A percentile compares a stretch with the other conserved stretches of the same genome.
These are phyloP conservation scores for Danio jaintianensis DNA, from an alignment of 2,797 vertebrate genomes.

Conservation along the genomic window DNA sequence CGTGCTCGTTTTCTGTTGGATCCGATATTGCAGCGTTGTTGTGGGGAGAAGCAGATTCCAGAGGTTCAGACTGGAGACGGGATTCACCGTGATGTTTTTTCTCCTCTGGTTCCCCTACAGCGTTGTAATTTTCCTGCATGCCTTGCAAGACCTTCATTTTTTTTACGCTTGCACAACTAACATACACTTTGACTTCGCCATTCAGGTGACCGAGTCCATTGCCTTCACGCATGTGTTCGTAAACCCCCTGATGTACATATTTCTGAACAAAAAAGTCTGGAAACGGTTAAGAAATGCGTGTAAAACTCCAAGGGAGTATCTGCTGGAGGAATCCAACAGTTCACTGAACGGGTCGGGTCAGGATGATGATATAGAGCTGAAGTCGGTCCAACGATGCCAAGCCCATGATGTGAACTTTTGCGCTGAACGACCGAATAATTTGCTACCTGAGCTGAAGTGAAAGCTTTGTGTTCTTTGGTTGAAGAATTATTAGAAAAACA, in stretches of 20 bases:
- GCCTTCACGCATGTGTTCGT: constrained; percentile 78
- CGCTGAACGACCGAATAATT: constrained; percentile 31
- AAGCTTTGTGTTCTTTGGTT: neutral
- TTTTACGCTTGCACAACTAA: constrained; percentile 71
- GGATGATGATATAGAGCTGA: constrained; percentile 43
- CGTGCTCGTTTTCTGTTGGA: constrained; percentile 72
- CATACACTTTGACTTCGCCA: constrained; percentile 71
- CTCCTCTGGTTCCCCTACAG: constrained; percentile 81
- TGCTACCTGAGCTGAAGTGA: constrained; percentile 39
- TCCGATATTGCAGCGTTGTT: constrained; percentile 53
- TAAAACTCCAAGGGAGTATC: constrained; percentile 20
- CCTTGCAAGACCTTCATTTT: constrained; percentile 71
- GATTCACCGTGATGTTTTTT: constrained; percentile 74
- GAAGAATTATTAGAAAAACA: no score
- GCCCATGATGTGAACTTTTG: neutral
- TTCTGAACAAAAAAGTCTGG: constrained; percentile 70
- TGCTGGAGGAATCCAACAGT: constrained; percentile 51
- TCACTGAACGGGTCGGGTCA: constrained; percentile 32
- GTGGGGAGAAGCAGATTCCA: constrained; percentile 48
- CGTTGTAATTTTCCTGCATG: constrained; percentile 73
- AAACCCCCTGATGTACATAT: constrained; percentile 75
- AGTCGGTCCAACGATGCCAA: constrained; percentile 13
- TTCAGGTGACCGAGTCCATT: constrained; percentile 77
- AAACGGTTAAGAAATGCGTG: constrained; percentile 58
- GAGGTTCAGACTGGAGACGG: constrained; percentile 58